phyloP scores from a whole-genome alignment of 1,140 invertebrate genomes.

The Drosophila nigromelanica region DNA sequence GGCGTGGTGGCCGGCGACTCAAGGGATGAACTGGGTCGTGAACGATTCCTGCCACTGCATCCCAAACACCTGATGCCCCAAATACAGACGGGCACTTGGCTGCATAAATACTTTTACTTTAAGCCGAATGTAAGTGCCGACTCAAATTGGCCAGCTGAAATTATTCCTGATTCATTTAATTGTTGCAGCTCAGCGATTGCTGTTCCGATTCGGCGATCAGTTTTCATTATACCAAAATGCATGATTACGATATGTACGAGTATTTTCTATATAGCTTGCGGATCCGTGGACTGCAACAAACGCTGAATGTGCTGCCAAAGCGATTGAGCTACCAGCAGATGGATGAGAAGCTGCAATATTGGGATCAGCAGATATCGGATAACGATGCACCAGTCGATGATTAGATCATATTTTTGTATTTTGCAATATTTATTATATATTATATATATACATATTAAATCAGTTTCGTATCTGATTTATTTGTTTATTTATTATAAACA shows the following conservation, averaged over 20 bases:
- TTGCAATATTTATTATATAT: no score
- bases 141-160: neutral
- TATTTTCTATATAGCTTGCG: conserved; percentile 94
- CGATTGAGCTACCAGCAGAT: conserved; percentile 41
- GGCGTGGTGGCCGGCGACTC: conserved; percentile 94
- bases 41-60: conserved; percentile 89
- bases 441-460: no score
- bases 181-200: conserved; percentile 89
- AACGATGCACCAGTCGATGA: conserved; percentile 8
- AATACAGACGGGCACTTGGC: conserved; percentile 84
- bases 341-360: conserved; percentile 53
- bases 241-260: conserved; percentile 94
- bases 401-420: neutral
- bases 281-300: conserved; percentile 88
- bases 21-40: conserved; percentile 91
- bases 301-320: conserved; percentile 16
- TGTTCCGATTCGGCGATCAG: conserved; percentile 94
- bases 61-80: conserved; percentile 92
- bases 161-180: neutral
- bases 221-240: conserved; percentile 94
- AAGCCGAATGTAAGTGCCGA: conserved; percentile 85
- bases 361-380: conserved; percentile 45
- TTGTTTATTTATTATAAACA: no score
- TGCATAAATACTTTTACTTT: conserved; percentile 56
- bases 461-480: no score